Evolutionary conservation across 2,113 vertebrate species (phyloP).

Genomic region (Brachypteracias leptosomus): DNA sequence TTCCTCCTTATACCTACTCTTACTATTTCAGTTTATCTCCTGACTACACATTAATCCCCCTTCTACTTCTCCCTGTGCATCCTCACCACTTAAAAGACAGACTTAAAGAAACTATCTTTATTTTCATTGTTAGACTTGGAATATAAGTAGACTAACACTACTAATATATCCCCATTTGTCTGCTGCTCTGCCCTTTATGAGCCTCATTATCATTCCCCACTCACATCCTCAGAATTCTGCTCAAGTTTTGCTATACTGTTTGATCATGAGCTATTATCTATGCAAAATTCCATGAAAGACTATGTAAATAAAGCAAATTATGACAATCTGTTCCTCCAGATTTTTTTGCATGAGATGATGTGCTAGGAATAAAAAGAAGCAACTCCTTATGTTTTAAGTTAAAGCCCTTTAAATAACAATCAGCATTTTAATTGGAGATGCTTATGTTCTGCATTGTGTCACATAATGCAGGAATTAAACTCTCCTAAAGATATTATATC

Average conservation of each 20-base stretch:
- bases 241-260: background rate
- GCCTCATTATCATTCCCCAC: background rate
- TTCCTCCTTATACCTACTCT: background rate
- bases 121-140: background rate
- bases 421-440: background rate
- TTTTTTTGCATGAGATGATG: background rate
- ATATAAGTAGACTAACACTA: background rate
- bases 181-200: background rate
- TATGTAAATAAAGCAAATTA: background rate
- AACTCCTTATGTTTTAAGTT: background rate
- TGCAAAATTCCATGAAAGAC: background rate
- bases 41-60: fast-evolving
- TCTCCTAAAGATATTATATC: background rate
- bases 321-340: background rate
- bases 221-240: background rate
- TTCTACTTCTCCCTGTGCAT: fast-evolving
- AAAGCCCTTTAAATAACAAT: background rate
- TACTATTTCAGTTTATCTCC: background rate
- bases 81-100: background rate
- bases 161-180: background rate
- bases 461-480: background rate
- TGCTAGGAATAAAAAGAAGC: background rate
- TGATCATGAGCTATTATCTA: background rate
- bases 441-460: background rate
- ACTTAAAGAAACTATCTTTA: background rate